These are phyloP conservation scores for Physella acuta DNA, from an alignment of 1,140 invertebrate genomes.

Conservation along the genomic window DNA sequence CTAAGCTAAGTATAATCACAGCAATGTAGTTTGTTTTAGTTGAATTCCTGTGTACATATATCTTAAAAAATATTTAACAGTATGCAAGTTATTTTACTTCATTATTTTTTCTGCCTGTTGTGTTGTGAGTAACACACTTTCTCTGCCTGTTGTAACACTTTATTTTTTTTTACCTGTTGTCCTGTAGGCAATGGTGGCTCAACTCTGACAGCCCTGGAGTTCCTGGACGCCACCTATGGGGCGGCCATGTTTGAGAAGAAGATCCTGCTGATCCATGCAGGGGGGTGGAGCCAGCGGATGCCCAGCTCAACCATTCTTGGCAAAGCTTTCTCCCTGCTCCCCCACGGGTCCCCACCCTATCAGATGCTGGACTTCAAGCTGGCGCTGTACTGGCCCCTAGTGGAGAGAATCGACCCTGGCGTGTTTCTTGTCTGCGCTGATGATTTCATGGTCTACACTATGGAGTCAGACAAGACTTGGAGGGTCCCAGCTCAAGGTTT, in stretches of 20 bases:
- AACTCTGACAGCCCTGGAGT: slow-evolving; percentile 53
- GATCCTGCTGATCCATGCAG: slow-evolving; percentile 62
- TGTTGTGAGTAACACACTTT: neutral
- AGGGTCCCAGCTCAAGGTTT: slow-evolving; percentile 55
- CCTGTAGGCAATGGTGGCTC: slow-evolving; percentile 61
- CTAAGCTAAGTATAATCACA: too few species aligned
- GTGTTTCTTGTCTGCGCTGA: slow-evolving; percentile 62
- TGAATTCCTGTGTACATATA: too few species aligned
- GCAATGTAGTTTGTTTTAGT: too few species aligned
- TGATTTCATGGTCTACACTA: slow-evolving; percentile 59
- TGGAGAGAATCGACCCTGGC: slow-evolving; percentile 58
- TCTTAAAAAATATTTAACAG: too few species aligned
- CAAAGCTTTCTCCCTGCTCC: slow-evolving; percentile 61
- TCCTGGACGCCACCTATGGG: slow-evolving; percentile 47
- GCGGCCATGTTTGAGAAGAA: slow-evolving; percentile 45
- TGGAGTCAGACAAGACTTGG: slow-evolving; percentile 44
- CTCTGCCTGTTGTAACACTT: neutral
- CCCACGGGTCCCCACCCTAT: slow-evolving; percentile 47
- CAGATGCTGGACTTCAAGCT: slow-evolving; percentile 62
- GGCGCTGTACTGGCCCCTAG: slow-evolving; percentile 60
- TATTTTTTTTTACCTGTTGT: slow-evolving; percentile 10
- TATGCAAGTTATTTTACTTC: neutral
- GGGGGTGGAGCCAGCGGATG: slow-evolving; percentile 62
- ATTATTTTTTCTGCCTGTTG: neutral
- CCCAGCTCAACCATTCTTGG: slow-evolving; percentile 60